Conservation (phyloP, 2,113 vertebrate species). For the Megalops atlanticus region DNA sequence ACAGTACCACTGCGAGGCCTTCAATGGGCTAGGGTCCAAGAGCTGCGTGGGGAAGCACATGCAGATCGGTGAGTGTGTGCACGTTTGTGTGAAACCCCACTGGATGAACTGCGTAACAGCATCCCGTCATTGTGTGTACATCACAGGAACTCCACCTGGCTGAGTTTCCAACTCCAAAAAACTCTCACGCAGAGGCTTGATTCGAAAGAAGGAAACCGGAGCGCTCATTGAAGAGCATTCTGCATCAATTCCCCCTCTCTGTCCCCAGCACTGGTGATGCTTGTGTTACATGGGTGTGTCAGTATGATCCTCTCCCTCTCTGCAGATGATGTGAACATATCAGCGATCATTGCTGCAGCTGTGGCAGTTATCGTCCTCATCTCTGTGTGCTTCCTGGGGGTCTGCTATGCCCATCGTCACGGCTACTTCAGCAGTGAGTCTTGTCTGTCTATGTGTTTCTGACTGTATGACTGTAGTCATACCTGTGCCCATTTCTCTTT, state of each 20-base stretch:
- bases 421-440: slow-evolving; percentile 87
- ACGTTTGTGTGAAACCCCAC: not conserved
- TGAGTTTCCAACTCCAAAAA: too few relatives aligned
- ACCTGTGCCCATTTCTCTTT: not conserved
- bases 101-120: not conserved
- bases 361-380: slow-evolving; percentile 72
- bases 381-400: slow-evolving; percentile 79
- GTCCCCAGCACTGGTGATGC: too few relatives aligned
- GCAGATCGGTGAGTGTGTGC: slow-evolving; percentile 75
- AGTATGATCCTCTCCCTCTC: not conserved
- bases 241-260: too few relatives aligned
- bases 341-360: slow-evolving; percentile 74
- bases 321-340: slow-evolving; percentile 84
- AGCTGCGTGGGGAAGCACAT: slow-evolving; percentile 74
- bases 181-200: too few relatives aligned
- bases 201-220: too few relatives aligned
- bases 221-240: too few relatives aligned
- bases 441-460: not conserved
- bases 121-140: not conserved
- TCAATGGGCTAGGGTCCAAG: slow-evolving; percentile 74
- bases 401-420: slow-evolving; percentile 81
- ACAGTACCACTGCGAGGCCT: slow-evolving; percentile 81
- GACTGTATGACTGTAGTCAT: not conserved
- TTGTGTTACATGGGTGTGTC: not conserved
- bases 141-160: too few relatives aligned